Base-by-base conservation (phyloP, 2,888 invertebrate species). In the Calephelis perditalis region DNA sequence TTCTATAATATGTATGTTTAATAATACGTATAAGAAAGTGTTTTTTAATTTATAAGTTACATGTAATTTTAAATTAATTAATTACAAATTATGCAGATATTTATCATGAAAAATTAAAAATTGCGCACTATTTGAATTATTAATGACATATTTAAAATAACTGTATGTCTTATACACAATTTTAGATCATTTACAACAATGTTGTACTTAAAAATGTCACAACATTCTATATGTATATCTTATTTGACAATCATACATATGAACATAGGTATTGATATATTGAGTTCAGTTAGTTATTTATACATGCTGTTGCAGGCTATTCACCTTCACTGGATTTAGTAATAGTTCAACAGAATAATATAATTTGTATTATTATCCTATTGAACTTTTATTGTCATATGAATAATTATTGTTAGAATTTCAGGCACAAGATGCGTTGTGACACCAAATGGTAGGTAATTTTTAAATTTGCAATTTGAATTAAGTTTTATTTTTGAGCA, bases 111-210 rank as follows among this genome's bases (percentile, higher is more conserved):
- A 10, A 52, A 26, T 11, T 11, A 6, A 52, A 52, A 26, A 9
- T 52, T 52, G 52, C 11, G 52, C 52, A 52, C 26, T 52, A 10
- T 26, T 52, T 52, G 5, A 52, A 52, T 52, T 15, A 26, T 52
- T 35, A 35, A 35, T 52, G 52, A 52, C 10, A 11, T 52, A 52
- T 52, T 26, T 52, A 35, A 52, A 52, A 52, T 49, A 52, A 52
- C 26, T 52, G 26, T 26, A 26, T 52, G 52, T 52, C 10, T 52
- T 26, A 52, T 35, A 11, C 52, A 26, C 35, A 15, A 52, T 52
- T 49, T 52, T 35, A 10, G 11, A 52, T 26, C 5, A 2, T 35
- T 52, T 52, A 52, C 52, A 52, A 26, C 52, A 52, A 35, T 35
- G 35, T 10, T 52, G 52, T 52, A 52, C 26, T 26, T 52, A 52